Conservation (phyloP, 2,797 vertebrate species). For the Stomatorhinus walkeri region DNA sequence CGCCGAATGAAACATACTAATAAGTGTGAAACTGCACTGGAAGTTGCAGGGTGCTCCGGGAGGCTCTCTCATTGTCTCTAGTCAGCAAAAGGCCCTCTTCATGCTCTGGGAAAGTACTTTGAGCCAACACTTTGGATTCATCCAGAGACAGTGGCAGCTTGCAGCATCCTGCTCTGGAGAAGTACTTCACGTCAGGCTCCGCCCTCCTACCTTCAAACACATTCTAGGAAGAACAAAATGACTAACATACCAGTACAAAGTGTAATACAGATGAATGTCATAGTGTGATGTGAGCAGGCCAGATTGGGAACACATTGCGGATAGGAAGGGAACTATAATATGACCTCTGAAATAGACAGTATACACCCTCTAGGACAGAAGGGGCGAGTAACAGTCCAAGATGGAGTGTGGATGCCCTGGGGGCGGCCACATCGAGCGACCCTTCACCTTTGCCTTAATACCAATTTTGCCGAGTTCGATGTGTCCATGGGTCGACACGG, state of each 20-base stretch:
- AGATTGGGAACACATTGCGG: not conserved
- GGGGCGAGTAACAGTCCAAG: not conserved
- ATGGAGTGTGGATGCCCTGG: not conserved
- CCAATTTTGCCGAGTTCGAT: not conserved
- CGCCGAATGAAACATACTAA: not conserved
- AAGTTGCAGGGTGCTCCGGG: not conserved
- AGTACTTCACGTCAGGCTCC: constrained; percentile 46
- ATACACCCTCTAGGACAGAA: not conserved
- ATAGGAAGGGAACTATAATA: not conserved
- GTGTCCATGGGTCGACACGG: not conserved
- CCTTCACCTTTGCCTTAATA: not conserved
- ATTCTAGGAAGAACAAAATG: constrained; percentile 31
- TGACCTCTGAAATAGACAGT: not conserved
- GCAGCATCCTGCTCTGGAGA: constrained; percentile 54
- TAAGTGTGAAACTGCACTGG: not conserved
- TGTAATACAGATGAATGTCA: not conserved
- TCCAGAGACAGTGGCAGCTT: constrained; percentile 53
- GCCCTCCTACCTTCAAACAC: constrained; percentile 44
- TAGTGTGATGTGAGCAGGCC: not conserved
- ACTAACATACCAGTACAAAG: not conserved
- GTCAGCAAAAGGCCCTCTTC: constrained; percentile 23
- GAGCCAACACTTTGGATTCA: constrained; percentile 55
- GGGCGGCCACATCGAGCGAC: not conserved
- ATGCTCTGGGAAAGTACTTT: constrained; percentile 59
- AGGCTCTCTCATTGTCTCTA: not conserved